Base-by-base conservation (phyloP, 92 coral and sea anemone species). In the Zoanthus gigantus region DNA sequence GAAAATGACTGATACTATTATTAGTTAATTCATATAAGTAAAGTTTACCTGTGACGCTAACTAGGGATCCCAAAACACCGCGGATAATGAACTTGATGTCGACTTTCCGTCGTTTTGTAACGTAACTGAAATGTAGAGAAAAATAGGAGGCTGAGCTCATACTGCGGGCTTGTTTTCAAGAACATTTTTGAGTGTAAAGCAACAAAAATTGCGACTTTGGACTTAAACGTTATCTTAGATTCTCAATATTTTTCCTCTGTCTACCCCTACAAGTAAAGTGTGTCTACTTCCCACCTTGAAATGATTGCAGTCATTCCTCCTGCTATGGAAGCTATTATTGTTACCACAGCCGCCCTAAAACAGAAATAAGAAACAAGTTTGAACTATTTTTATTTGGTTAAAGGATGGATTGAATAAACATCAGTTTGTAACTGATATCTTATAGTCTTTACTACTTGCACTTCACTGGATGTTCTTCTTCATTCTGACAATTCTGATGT, bases 51-150 rank as follows among this genome's bases (percentile, higher is more conserved):
- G 94, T 88, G 31, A 91, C 90, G 71, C 94, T 91, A 28, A 91
- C 92, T 2, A 91, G 69, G 0, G 94, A 91, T 13, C 94, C 94
- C 87, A 91, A 82, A 8, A 91, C 79, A 34, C 94, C 94, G 10
- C 94, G 94, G 28, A 91, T 91, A 7, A 91, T 77, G n/a, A 87
- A 88, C 52, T 91, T 91, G 84, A 91, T 85, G 77, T 91, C 94
- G 44, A 91, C 87, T 78, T 91, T 91, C 28, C 94, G 78, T 13
- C 85, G 74, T 34, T 88, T 91, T 69, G 94, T 91, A 17, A 87
- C 83, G 60, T 91, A 91, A 47, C 90, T 90, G 53, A 60, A 32
- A 71, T 15, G 4, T 3, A 56, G 37, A 50, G 34, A 44, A n/a
- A 63, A 12, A 15, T n/a, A 4, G 1, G 28, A 17, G 32, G 8